Evolutionary conservation across 2,113 vertebrate genomes (phyloP), one percentile per base, ranked within the genome.

Genomic region (Microcebus ravelobensis): DNA sequence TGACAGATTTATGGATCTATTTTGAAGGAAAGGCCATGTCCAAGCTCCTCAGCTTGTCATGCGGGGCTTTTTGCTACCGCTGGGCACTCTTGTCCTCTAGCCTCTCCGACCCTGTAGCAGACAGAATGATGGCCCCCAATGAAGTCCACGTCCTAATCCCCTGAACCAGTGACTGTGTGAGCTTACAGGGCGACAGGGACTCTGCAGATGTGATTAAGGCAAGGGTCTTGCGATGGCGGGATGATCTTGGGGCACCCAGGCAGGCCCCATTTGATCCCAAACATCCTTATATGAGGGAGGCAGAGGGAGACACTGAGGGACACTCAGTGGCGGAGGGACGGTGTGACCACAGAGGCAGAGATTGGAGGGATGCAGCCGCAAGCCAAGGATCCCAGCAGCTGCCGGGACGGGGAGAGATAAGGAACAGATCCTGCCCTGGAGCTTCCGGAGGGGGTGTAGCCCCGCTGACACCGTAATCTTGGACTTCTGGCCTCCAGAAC

Each of bases 41-140:
- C 42, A 11, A 23, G 18, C 13, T 67, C 65, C 50, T 21, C n/a
- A 17, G 36, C 18, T 73, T 11, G 0, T 70, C 23, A 20, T 45
- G 29, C 6, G 0, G 39, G 50, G 55, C 36, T 27, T 31, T 10
- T 63, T 14, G 65, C 70, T 31, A 36, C 11, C 6, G 0, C 4
- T 27, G 82, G 14, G n/a, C 13, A 21, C 15, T 2, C 31, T 34
- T n/a, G 10, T 8, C 8, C 21, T 48, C 71, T n/a, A 34, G 61
- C 48, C 23, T 82, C 79, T 63, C 18, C 57, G 42, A 71, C 27
- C 3, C 13, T 23, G 1, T 9, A 20, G 34, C 48, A 42, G 34
- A 14, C 36, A n/a, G 45, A 48, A 27, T 52, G 20, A 36, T 5
- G 7, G 2, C 23, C n/a, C 79, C 34, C 36, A 12, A 8, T 4